A percentile compares a stretch with the other conserved stretches of the same genome.
phyloP scores from a whole-genome alignment of 2,113 vertebrate genomes.

The Ifrita kowaldi region DNA sequence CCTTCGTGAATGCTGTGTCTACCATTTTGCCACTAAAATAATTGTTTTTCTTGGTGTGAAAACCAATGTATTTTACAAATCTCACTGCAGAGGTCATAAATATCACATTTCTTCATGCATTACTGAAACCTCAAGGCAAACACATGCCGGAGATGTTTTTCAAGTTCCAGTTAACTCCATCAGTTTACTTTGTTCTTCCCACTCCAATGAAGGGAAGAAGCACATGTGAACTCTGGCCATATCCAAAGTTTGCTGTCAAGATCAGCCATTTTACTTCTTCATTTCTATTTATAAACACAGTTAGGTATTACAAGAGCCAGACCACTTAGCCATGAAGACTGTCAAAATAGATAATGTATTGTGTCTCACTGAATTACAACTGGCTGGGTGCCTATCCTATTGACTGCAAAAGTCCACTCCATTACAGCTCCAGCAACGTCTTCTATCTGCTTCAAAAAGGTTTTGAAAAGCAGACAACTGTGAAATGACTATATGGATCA shows the following conservation, averaged over 20 bases:
- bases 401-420: not conserved
- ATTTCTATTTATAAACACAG: slow-evolving; percentile 44
- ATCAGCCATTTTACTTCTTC: not conserved
- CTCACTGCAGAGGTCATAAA: not conserved
- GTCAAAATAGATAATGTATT: slow-evolving; percentile 37
- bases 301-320: slow-evolving; percentile 23
- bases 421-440: not conserved
- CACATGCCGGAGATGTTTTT: not conserved
- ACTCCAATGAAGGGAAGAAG: not conserved
- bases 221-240: not conserved
- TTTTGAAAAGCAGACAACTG: not conserved
- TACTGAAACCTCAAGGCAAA: not conserved
- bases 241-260: not conserved
- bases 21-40: not conserved
- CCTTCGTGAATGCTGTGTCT: not conserved
- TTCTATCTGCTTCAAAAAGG: not conserved
- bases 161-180: not conserved
- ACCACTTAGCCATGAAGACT: slow-evolving; percentile 38
- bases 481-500: not conserved
- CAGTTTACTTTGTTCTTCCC: not conserved
- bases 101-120: not conserved
- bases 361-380: slow-evolving; percentile 32
- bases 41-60: not conserved
- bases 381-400: slow-evolving; percentile 13
- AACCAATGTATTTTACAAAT: not conserved